Evolutionary conservation across 2,888 invertebrate genomes (phyloP).

Genomic region (Troides helena): DNA sequence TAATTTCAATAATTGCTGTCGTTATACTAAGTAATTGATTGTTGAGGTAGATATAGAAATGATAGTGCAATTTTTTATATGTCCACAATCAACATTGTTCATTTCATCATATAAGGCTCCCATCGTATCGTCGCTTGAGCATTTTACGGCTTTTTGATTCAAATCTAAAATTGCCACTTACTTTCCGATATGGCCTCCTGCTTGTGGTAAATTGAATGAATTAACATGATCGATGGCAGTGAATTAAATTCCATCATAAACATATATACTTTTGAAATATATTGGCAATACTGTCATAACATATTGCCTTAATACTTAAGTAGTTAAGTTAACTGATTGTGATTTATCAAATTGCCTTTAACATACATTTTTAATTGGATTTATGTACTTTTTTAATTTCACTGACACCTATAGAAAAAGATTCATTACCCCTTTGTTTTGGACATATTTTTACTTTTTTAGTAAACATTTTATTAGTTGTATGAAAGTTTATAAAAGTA

Average conservation of each 20-base stretch:
- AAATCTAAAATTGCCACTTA: slow-evolving; percentile 70
- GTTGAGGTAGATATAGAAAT: neutral
- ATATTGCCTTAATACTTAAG: too few relatives aligned
- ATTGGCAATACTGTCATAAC: too few relatives aligned
- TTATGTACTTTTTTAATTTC: too few relatives aligned
- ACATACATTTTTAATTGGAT: too few relatives aligned
- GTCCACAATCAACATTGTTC: slow-evolving; percentile 18
- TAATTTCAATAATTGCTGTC: neutral
- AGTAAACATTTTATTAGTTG: too few relatives aligned
- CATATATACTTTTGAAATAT: slow-evolving; percentile 10
- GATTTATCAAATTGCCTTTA: too few relatives aligned
- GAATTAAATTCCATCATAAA: slow-evolving; percentile 25
- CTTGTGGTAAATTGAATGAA: slow-evolving; percentile 25
- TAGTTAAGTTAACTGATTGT: too few relatives aligned
- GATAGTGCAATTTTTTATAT: slow-evolving; percentile 10
- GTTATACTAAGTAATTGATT: slow-evolving; percentile 17
- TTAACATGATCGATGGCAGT: slow-evolving; percentile 28
- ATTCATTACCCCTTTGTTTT: too few relatives aligned
- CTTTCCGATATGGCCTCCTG: slow-evolving; percentile 47
- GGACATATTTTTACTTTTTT: too few relatives aligned
- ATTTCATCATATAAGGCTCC: slow-evolving; percentile 23
- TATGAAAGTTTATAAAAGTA: too few relatives aligned
- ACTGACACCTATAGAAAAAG: too few relatives aligned
- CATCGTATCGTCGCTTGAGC: slow-evolving; percentile 47
- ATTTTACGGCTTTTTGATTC: slow-evolving; percentile 64